Percentiles rank a stretch among this genome's conserved stretches.
These are phyloP conservation scores for Sphenopsis melanotis DNA, from an alignment of 2,797 vertebrate species.

Conservation along the genomic window DNA sequence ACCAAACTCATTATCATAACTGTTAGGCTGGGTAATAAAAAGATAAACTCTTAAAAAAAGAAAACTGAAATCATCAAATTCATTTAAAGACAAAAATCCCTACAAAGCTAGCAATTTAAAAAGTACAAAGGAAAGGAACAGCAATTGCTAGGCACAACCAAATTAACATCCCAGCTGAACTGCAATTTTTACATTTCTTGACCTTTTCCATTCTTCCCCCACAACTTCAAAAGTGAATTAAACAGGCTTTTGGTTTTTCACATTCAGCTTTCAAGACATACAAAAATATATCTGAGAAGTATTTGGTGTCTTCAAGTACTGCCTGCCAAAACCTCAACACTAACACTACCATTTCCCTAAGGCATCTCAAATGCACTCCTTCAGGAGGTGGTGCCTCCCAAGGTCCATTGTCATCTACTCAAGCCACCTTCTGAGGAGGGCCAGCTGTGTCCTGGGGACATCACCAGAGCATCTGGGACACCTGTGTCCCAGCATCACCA, in stretches of 20 bases:
- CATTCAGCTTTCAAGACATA: conserved; percentile 9
- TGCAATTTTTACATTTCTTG: conserved; percentile 36
- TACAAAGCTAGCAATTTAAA: conserved; percentile 26
- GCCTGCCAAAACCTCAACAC: neutral
- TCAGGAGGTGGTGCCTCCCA: neutral
- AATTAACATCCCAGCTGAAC: conserved; percentile 28
- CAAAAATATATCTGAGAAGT: neutral
- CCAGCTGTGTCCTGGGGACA: neutral
- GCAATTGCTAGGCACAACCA: neutral
- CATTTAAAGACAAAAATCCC: conserved; percentile 42
- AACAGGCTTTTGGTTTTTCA: conserved; percentile 8
- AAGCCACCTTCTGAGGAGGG: neutral
- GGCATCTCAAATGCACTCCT: neutral
- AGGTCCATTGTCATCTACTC: neutral
- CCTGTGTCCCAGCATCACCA: neutral
- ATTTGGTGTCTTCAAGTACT: neutral
- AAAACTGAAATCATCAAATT: conserved; percentile 3
- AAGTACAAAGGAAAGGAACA: conserved; percentile 11
- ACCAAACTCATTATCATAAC: conserved; percentile 22
- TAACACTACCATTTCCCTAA: neutral
- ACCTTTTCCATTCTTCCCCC: conserved; percentile 36
- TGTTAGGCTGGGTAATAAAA: conserved; percentile 1
- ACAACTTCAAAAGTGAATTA: conserved; percentile 22
- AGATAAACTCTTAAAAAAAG: neutral
- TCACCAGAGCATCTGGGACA: neutral